These are phyloP conservation scores for Ormyrus labotus DNA, from an alignment of 2,888 invertebrate species.

Conservation along the genomic window DNA sequence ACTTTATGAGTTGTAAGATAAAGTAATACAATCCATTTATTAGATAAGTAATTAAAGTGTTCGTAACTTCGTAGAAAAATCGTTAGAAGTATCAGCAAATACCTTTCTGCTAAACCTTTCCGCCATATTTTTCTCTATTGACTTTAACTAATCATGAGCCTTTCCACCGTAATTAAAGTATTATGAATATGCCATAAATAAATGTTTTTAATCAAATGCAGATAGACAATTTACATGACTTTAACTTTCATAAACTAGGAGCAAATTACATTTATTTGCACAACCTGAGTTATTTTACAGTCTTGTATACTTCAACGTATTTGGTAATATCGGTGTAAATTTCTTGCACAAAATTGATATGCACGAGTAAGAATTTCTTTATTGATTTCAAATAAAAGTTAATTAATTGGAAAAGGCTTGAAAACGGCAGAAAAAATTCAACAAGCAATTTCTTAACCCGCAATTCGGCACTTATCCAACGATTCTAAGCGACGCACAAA, in stretches of 20 bases:
- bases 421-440: no score
- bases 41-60: no score
- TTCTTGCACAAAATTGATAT: not conserved
- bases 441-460: no score
- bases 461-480: no score
- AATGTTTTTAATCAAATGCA: slow-evolving; percentile 1
- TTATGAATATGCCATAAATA: slow-evolving; percentile 4
- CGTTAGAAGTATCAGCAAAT: no score
- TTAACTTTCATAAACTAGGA: not conserved
- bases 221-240: slow-evolving; percentile 14
- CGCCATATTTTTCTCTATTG: not conserved
- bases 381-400: no score
- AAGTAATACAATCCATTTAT: no score
- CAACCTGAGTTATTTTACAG: slow-evolving; percentile 12
- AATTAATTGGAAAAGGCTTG: no score
- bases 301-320: slow-evolving; percentile 8
- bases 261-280: slow-evolving; percentile 16
- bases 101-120: not conserved
- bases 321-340: not conserved
- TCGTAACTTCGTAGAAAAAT: no score
- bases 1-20: not conserved
- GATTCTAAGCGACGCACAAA: no score
- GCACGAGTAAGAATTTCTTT: no score
- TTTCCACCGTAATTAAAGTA: slow-evolving; percentile 25
- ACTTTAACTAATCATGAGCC: slow-evolving; percentile 13